A percentile compares a stretch with the other conserved stretches of the same genome.
Evolutionary conservation across 2,113 vertebrate genomes (phyloP).

Genomic region (Poecilia latipinna): DNA sequence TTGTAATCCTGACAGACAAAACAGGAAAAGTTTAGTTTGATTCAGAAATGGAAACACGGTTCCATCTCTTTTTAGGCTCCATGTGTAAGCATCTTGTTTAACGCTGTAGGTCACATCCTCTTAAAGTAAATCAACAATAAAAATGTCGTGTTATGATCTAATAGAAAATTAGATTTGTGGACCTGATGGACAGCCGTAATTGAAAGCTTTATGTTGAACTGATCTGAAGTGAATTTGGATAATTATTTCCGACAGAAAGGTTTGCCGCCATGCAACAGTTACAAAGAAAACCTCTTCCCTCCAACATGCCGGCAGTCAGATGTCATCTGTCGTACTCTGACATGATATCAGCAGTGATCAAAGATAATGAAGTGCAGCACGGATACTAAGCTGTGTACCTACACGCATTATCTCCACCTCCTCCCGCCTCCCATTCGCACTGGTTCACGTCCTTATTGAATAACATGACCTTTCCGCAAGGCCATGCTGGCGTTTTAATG

Average conservation of each 20-base stretch:
- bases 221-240: conserved; percentile 53
- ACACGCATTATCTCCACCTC: conserved; percentile 62
- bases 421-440: conserved; percentile 54
- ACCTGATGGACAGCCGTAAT: conserved; percentile 36
- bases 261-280: conserved; percentile 48
- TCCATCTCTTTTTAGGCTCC: no score
- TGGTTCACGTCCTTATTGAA: conserved; percentile 75
- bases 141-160: neutral
- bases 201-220: conserved; percentile 45
- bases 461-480: conserved; percentile 79
- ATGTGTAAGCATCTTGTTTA: neutral
- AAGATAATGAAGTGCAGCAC: conserved; percentile 72
- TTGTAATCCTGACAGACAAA: no score
- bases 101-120: neutral
- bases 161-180: conserved; percentile 26
- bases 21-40: neutral
- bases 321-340: conserved; percentile 65
- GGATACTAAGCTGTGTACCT: conserved; percentile 64
- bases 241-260: conserved; percentile 68
- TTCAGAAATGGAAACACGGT: neutral
- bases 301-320: conserved; percentile 64
- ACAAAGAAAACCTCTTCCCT: conserved; percentile 57
- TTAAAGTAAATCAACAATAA: conserved; percentile 11
- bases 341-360: conserved; percentile 68
- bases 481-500: conserved; percentile 75